phyloP scores from a whole-genome alignment of 1,140 invertebrate species.

The Rhopalosiphum padi region DNA sequence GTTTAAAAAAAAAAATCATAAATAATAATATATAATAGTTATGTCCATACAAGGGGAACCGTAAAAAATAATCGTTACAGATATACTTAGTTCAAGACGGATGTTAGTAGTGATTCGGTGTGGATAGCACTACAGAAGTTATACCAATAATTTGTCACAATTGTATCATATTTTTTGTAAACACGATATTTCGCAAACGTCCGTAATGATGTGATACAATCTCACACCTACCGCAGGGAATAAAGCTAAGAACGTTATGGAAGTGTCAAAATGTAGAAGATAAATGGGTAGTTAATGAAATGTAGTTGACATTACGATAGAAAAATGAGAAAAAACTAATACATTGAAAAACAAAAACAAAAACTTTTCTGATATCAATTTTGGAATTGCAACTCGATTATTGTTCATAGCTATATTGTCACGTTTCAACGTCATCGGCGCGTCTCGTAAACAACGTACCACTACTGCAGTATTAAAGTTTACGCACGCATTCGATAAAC shows the following conservation, averaged over 20 bases:
- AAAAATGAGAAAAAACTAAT: background rate
- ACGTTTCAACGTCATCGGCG: too few relatives aligned
- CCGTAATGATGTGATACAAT: background rate
- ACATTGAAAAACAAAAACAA: background rate
- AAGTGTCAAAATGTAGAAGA: conserved; percentile 1
- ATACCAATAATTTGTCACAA: background rate
- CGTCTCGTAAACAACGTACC: too few relatives aligned
- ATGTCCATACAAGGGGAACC: background rate
- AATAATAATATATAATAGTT: too few relatives aligned
- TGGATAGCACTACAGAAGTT: background rate
- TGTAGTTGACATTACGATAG: background rate
- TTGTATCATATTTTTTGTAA: background rate
- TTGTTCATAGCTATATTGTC: background rate
- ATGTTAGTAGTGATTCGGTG: background rate
- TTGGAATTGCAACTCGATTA: background rate
- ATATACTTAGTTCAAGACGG: background rate
- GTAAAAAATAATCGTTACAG: background rate
- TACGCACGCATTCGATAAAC: background rate
- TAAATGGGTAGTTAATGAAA: conserved; percentile 16
- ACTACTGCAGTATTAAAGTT: background rate
- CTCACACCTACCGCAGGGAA: background rate
- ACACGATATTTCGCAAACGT: background rate
- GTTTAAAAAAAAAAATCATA: background rate
- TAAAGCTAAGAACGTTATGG: background rate
- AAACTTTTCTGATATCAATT: background rate